Evolutionary conservation across 2,797 vertebrate genomes (phyloP).

Genomic region (Karalla daura): DNA sequence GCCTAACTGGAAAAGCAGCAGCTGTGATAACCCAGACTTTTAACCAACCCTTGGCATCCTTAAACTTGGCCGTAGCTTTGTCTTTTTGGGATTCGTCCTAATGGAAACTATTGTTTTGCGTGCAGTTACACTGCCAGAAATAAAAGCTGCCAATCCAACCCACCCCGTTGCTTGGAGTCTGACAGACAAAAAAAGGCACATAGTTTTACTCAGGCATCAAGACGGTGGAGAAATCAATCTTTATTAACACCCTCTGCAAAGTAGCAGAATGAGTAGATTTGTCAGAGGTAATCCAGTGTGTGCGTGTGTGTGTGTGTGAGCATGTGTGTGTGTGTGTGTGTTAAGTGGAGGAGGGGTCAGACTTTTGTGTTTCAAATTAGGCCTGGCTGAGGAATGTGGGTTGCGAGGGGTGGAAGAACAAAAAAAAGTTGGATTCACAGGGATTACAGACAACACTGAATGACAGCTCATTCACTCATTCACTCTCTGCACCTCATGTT

Average conservation of each 20-base stretch:
- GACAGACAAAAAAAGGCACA: background rate
- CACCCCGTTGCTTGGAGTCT: background rate
- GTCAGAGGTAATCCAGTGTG: slow-evolving; percentile 1
- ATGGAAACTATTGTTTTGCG: too few species aligned
- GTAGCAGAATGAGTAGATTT: slow-evolving; percentile 27
- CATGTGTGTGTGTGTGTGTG: slow-evolving; percentile 15
- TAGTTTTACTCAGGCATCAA: slow-evolving; percentile 5
- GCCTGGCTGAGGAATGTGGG: slow-evolving; percentile 69
- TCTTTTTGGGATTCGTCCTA: background rate
- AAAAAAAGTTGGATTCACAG: slow-evolving; percentile 56
- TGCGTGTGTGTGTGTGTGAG: slow-evolving; percentile 8
- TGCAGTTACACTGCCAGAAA: background rate
- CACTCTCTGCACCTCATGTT: slow-evolving; percentile 42
- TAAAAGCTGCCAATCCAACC: background rate
- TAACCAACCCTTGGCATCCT: background rate
- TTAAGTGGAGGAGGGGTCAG: slow-evolving; percentile 59
- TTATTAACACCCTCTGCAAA: slow-evolving; percentile 30
- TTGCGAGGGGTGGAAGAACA: slow-evolving; percentile 54
- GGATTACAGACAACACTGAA: slow-evolving; percentile 57
- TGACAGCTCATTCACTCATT: slow-evolving; percentile 42
- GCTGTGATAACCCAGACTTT: background rate
- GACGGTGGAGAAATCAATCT: slow-evolving; percentile 17
- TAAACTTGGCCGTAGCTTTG: background rate
- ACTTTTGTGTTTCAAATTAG: slow-evolving; percentile 67
- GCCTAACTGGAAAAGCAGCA: background rate